Evolutionary conservation across 2,113 vertebrate genomes (phyloP).

Genomic region (Capreolus pygargus): DNA sequence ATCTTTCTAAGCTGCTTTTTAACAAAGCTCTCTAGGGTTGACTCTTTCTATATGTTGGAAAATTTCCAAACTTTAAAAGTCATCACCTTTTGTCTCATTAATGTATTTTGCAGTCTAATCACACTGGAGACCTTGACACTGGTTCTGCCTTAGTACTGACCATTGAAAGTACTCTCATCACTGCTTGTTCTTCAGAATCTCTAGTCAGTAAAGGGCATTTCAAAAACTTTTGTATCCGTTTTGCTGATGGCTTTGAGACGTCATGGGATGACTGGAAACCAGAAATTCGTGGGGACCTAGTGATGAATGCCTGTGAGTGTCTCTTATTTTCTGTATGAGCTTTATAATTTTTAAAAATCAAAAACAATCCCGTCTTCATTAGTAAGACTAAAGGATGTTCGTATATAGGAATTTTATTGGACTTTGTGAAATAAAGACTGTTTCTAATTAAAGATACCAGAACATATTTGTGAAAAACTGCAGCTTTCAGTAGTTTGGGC

Average conservation of each 20-base stretch:
- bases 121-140: slow-evolving; percentile 93
- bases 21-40: neutral
- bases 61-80: neutral
- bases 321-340: neutral
- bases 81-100: neutral
- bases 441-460: neutral
- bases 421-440: neutral
- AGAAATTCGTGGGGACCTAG: slow-evolving; percentile 91
- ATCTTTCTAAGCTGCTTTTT: neutral
- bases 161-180: slow-evolving; percentile 98
- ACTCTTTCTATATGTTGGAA: neutral
- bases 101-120: slow-evolving; percentile 87
- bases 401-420: neutral
- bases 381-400: neutral
- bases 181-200: slow-evolving; percentile 98
- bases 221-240: slow-evolving; percentile 99
- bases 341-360: neutral
- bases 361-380: neutral
- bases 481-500: neutral
- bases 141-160: slow-evolving; percentile 98
- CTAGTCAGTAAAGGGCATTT: slow-evolving; percentile 99
- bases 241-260: slow-evolving; percentile 98
- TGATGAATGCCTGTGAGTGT: slow-evolving; percentile 98
- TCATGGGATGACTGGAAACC: slow-evolving; percentile 99
- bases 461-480: neutral